These are phyloP conservation scores for Siniperca obscura DNA, from an alignment of 2,797 vertebrate species.

Conservation along the genomic window DNA sequence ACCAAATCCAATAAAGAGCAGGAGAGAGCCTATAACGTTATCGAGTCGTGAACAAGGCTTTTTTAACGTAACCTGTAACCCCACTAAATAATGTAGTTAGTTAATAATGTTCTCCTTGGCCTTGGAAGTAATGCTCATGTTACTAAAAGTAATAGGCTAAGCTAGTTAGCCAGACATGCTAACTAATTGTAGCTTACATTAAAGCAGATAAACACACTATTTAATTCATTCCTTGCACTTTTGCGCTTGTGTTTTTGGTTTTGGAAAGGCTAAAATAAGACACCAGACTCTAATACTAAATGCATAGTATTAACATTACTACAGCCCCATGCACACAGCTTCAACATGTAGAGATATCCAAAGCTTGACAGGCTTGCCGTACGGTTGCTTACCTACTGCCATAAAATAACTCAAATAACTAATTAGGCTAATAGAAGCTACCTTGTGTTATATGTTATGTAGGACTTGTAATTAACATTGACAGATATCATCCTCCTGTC, in stretches of 20 bases:
- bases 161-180: too few species aligned
- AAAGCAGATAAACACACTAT: not conserved
- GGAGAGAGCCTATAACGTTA: not conserved
- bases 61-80: too few species aligned
- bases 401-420: not conserved
- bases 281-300: not conserved
- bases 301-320: not conserved
- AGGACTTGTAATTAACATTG: not conserved
- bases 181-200: too few species aligned
- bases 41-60: too few species aligned
- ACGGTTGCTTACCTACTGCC: not conserved
- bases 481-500: not conserved
- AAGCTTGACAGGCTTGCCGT: not conserved
- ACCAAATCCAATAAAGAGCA: not conserved
- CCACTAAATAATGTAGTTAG: too few species aligned
- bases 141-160: too few species aligned
- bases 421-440: not conserved
- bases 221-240: not conserved
- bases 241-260: not conserved
- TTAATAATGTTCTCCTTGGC: too few species aligned
- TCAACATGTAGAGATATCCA: not conserved
- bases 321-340: not conserved
- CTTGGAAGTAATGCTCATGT: too few species aligned
- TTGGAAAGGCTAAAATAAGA: not conserved
- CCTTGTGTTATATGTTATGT: not conserved